Evolutionary conservation across 2,797 vertebrate species (phyloP).

Genomic region (Smutsia temminckii): DNA sequence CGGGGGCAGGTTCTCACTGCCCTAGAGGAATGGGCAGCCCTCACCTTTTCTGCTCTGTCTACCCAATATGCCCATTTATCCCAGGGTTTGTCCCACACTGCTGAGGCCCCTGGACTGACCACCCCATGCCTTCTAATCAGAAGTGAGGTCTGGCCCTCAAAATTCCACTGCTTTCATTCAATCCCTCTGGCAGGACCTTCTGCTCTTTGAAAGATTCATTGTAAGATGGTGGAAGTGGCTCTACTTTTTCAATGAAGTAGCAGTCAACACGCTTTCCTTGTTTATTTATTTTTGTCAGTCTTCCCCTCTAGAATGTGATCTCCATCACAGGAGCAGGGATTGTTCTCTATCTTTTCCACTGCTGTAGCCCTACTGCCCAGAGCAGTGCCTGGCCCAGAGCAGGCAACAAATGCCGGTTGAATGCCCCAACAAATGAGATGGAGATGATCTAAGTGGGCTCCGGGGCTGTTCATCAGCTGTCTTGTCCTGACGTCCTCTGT

Average conservation of each 20-base stretch:
- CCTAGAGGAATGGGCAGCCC: not conserved
- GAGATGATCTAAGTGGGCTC: not conserved
- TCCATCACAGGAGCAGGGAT: not conserved
- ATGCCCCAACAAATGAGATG: not conserved
- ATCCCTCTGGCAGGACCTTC: not conserved
- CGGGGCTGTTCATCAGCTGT: fast-evolving
- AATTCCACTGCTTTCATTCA: not conserved
- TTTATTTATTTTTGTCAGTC: not conserved
- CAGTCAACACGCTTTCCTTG: not conserved
- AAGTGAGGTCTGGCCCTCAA: not conserved
- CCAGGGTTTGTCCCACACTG: not conserved
- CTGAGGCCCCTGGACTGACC: not conserved
- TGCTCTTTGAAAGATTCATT: not conserved
- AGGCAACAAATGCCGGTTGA: not conserved
- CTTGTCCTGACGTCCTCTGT: not conserved
- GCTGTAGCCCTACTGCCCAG: not conserved
- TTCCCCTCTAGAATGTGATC: not conserved
- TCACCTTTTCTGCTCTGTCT: not conserved
- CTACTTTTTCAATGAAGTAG: not conserved
- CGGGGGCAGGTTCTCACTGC: not conserved
- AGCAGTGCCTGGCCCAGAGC: not conserved
- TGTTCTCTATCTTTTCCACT: not conserved
- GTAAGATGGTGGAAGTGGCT: not conserved
- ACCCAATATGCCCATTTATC: not conserved
- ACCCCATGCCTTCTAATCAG: no score